phyloP scores from a whole-genome alignment of 2,888 invertebrate species.

The Elegia similella region DNA sequence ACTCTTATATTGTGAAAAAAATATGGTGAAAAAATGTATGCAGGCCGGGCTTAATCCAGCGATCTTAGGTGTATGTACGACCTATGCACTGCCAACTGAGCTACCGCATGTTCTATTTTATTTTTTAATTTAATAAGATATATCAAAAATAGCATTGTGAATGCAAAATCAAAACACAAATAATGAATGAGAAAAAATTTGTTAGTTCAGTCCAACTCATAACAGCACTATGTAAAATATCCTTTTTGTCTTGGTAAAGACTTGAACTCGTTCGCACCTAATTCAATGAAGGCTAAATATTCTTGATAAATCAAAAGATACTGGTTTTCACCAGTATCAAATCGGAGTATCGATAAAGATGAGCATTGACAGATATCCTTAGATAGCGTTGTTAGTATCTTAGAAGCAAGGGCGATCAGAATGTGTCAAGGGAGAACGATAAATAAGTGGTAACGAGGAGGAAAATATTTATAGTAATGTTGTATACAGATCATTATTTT shows the following conservation, averaged over 20 bases:
- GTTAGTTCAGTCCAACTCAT: too few relatives aligned
- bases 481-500: too few relatives aligned
- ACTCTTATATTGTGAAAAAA: too few relatives aligned
- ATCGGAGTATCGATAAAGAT: slow-evolving; percentile 10
- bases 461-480: background rate
- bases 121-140: too few relatives aligned
- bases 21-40: too few relatives aligned
- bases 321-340: background rate
- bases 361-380: slow-evolving; percentile 17
- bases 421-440: slow-evolving; percentile 34
- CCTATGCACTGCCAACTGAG: too few relatives aligned
- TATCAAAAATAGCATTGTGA: too few relatives aligned
- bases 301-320: background rate
- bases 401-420: slow-evolving; percentile 24
- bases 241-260: background rate
- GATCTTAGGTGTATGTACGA: too few relatives aligned
- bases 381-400: slow-evolving; percentile 18
- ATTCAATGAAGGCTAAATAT: background rate
- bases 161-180: too few relatives aligned
- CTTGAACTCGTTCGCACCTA: background rate
- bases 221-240: background rate
- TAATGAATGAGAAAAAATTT: too few relatives aligned
- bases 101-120: too few relatives aligned
- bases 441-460: slow-evolving; percentile 18
- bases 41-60: too few relatives aligned